Percentiles rank a stretch among this genome's conserved stretches.
These are phyloP conservation scores for Arvicanthis niloticus DNA, from an alignment of 2,113 vertebrate genomes.

Conservation along the genomic window DNA sequence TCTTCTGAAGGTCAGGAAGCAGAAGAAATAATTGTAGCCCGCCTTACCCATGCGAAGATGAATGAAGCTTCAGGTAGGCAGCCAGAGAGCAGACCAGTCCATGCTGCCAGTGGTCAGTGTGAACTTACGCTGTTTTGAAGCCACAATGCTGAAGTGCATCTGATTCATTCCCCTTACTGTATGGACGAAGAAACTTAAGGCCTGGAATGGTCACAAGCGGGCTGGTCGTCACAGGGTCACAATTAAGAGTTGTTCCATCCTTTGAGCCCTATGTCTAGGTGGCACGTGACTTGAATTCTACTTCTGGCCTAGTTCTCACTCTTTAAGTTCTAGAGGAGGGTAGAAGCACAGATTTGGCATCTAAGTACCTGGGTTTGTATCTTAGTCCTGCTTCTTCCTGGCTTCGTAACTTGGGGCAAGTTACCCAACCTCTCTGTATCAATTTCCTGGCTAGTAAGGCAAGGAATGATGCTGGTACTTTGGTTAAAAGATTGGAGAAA, in stretches of 20 bases:
- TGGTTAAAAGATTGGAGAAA: not conserved
- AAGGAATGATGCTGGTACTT: not conserved
- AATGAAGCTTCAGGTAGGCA: not conserved
- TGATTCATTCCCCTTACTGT: not conserved
- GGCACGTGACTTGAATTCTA: not conserved
- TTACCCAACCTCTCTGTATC: not conserved
- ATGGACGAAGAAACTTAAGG: not conserved
- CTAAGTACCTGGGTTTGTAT: not conserved
- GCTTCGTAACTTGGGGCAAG: not conserved
- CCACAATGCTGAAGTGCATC: not conserved
- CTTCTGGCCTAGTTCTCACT: not conserved
- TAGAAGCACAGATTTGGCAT: not conserved
- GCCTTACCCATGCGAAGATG: not conserved
- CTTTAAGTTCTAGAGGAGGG: not conserved
- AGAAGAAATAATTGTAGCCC: conserved; percentile 1
- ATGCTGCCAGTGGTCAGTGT: not conserved
- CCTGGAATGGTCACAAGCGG: not conserved
- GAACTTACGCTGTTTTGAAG: not conserved
- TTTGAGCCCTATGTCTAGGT: not conserved
- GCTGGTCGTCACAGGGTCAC: not conserved
- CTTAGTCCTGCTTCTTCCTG: not conserved
- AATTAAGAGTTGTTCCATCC: not conserved
- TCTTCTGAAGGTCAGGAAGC: conserved; percentile 70
- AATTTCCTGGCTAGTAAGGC: not conserved
- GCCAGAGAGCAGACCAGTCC: not conserved